A percentile compares a stretch with the other conserved stretches of the same genome.
These are phyloP conservation scores for Cataglyphis altisquamis DNA, from an alignment of 2,888 invertebrate genomes.

Conservation along the genomic window DNA sequence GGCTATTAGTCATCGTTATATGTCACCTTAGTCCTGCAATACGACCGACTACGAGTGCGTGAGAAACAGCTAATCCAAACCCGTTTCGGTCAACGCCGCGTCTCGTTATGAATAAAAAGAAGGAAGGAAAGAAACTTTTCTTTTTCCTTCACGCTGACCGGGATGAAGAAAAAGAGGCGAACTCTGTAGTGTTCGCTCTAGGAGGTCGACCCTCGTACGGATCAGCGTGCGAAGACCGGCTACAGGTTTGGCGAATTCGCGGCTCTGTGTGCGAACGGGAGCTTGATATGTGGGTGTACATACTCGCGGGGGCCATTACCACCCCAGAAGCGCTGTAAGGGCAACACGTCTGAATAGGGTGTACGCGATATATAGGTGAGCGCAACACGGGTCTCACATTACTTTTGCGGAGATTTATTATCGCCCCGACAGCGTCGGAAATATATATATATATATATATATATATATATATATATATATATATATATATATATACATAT, in stretches of 20 bases:
- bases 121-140: conserved; percentile 56
- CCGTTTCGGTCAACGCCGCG: conserved; percentile 59
- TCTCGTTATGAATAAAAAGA: conserved; percentile 70
- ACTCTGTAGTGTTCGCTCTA: not conserved
- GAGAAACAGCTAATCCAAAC: conserved; percentile 58
- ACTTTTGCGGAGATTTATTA: conserved; percentile 81
- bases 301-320: conserved; percentile 80
- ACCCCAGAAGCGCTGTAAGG: conserved; percentile 76
- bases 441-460: no score
- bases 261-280: conserved; percentile 32
- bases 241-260: conserved; percentile 36
- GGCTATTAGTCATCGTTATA: conserved; percentile 77
- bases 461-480: no score
- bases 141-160: conserved; percentile 32
- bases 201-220: conserved; percentile 30
- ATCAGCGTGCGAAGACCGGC: conserved; percentile 50
- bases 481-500: no score
- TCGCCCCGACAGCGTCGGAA: conserved; percentile 60
- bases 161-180: conserved; percentile 17
- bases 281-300: conserved; percentile 78
- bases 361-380: conserved; percentile 63
- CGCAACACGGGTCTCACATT: conserved; percentile 75
- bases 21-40: conserved; percentile 69
- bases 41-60: conserved; percentile 55
- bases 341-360: conserved; percentile 79